A percentile compares a stretch with the other conserved stretches of the same genome.
These are phyloP conservation scores for Himalopsyche tibetana DNA, from an alignment of 2,888 invertebrate species.

Conservation along the genomic window DNA sequence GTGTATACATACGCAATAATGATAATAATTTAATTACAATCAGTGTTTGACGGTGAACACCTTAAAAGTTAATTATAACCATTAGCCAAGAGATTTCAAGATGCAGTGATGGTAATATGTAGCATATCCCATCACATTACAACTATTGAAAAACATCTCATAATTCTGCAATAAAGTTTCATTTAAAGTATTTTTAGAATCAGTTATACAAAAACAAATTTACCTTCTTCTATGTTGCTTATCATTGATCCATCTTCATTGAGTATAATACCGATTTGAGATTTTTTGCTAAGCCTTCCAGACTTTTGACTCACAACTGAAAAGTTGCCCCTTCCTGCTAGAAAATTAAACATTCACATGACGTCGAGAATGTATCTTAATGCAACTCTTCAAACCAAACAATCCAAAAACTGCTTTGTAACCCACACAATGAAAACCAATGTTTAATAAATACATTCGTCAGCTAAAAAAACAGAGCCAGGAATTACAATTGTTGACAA, in stretches of 20 bases:
- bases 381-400: no score
- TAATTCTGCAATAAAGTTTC: no score
- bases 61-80: neutral
- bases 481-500: no score
- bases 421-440: no score
- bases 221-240: conserved; percentile 73
- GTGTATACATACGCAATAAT: neutral
- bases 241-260: conserved; percentile 73
- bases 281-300: conserved; percentile 89
- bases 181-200: neutral
- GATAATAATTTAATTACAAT: no score
- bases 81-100: neutral
- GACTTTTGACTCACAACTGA: conserved; percentile 93
- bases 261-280: conserved; percentile 71
- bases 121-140: no score
- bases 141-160: no score
- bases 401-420: no score
- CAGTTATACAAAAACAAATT: conserved; percentile 66
- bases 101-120: neutral
- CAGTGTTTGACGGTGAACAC: no score
- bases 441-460: no score
- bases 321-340: conserved; percentile 90
- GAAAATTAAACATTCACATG: conserved; percentile 67
- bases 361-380: neutral
- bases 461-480: no score